phyloP scores from a whole-genome alignment of 2,797 vertebrate species.

The Novumbra hubbsi region DNA sequence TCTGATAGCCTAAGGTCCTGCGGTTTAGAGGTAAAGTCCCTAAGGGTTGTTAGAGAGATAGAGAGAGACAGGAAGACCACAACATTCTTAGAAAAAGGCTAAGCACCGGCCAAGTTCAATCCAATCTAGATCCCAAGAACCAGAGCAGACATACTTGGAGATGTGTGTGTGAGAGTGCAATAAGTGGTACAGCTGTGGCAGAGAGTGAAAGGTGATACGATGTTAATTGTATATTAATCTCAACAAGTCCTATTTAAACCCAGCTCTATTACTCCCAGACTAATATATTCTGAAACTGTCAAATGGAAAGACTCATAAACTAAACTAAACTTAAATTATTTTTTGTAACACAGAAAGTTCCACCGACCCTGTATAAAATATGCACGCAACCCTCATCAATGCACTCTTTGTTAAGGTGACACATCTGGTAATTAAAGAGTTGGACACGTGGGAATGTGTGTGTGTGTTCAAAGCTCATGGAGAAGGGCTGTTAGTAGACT shows the following conservation, averaged over 20 bases:
- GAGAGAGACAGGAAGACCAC: neutral
- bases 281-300: constrained; percentile 13
- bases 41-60: neutral
- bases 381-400: neutral
- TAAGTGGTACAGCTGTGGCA: neutral
- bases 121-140: neutral
- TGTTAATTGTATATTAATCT: constrained; percentile 10
- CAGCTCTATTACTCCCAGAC: constrained; percentile 17
- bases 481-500: neutral
- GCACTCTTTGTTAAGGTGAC: constrained; percentile 20
- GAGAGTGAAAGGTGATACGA: constrained; percentile 21
- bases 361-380: constrained; percentile 7
- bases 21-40: constrained; percentile 5
- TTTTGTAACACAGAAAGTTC: constrained; percentile 8
- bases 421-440: constrained; percentile 21
- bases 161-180: neutral
- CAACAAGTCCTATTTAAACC: constrained; percentile 5
- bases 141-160: neutral
- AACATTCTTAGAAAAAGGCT: neutral
- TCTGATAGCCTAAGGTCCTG: constrained; percentile 34
- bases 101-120: neutral
- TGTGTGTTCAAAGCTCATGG: neutral
- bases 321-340: constrained; percentile 28
- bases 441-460: neutral
- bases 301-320: constrained; percentile 24